phyloP scores from a whole-genome alignment of 2,113 vertebrate species.

The Campylomormyrus tamandua region DNA sequence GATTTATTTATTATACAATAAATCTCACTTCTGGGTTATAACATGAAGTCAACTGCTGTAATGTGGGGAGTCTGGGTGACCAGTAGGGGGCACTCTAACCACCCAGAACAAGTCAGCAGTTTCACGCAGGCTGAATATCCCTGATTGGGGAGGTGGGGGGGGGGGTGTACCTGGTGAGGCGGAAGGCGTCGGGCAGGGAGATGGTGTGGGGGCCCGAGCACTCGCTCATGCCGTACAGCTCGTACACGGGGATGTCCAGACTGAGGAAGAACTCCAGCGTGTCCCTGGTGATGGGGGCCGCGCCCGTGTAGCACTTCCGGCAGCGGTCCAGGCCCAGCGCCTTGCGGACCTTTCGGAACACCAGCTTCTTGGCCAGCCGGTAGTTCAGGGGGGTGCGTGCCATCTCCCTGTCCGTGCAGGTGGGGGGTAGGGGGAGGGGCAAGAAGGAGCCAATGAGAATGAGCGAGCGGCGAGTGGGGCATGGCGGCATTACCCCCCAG shows the following conservation, averaged over 20 bases:
- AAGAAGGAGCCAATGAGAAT: not conserved
- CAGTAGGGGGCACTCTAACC: not conserved
- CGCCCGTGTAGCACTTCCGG: constrained; percentile 69
- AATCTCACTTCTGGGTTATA: not conserved
- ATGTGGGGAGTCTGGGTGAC: not conserved
- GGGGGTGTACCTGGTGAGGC: constrained; percentile 64
- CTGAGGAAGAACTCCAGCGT: constrained; percentile 89
- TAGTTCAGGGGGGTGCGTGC: constrained; percentile 56
- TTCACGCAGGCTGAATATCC: not conserved
- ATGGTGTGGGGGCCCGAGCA: constrained; percentile 76
- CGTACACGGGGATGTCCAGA: constrained; percentile 74
- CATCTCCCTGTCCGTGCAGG: constrained; percentile 33
- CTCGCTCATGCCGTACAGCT: constrained; percentile 90
- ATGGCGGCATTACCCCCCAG: not conserved
- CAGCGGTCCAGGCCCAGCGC: constrained; percentile 81
- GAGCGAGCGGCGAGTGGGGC: not conserved
- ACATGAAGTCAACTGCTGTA: not conserved
- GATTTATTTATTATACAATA: not conserved
- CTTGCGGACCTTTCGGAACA: constrained; percentile 75
- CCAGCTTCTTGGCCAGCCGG: constrained; percentile 68
- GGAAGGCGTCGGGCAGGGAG: constrained; percentile 50
- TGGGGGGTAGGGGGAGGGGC: not conserved
- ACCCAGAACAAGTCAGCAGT: not conserved
- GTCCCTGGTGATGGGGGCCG: constrained; percentile 77
- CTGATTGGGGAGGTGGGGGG: not conserved